phyloP scores from a whole-genome alignment of 2,113 vertebrate species.

The Tyto alba region DNA sequence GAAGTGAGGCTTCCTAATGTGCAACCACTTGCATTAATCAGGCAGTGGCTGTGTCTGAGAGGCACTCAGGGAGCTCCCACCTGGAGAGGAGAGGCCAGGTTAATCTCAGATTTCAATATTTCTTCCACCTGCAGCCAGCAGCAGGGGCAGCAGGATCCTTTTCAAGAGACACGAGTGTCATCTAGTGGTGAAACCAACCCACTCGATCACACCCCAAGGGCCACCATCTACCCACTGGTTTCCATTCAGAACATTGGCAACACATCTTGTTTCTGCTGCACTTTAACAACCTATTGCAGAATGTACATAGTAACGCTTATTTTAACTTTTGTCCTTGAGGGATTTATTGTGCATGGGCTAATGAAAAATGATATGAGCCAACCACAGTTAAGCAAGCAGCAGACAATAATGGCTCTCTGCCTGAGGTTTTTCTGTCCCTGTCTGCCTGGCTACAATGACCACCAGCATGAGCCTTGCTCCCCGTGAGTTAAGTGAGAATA shows the following conservation, averaged over 20 bases:
- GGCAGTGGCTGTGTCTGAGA: neutral
- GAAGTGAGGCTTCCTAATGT: neutral
- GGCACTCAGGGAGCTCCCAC: neutral
- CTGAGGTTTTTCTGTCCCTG: neutral
- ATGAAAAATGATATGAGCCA: neutral
- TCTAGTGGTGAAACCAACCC: constrained; percentile 22
- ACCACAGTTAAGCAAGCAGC: neutral
- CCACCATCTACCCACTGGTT: neutral
- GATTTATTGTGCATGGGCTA: neutral
- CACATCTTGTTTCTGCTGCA: neutral
- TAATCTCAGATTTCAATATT: neutral
- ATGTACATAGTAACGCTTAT: neutral
- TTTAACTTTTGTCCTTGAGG: neutral
- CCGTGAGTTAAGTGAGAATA: neutral
- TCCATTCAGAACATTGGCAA: neutral
- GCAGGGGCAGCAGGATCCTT: neutral
- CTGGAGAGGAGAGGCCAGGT: neutral
- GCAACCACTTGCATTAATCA: neutral
- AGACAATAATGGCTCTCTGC: neutral
- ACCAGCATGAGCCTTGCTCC: neutral
- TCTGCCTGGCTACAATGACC: neutral
- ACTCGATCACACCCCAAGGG: neutral
- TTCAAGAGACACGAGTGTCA: neutral
- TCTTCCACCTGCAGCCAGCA: neutral
- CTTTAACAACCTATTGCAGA: neutral